A percentile compares a stretch with the other conserved stretches of the same genome.
These are phyloP conservation scores for Phasianus colchicus DNA, from an alignment of 2,113 vertebrate species.

Conservation along the genomic window DNA sequence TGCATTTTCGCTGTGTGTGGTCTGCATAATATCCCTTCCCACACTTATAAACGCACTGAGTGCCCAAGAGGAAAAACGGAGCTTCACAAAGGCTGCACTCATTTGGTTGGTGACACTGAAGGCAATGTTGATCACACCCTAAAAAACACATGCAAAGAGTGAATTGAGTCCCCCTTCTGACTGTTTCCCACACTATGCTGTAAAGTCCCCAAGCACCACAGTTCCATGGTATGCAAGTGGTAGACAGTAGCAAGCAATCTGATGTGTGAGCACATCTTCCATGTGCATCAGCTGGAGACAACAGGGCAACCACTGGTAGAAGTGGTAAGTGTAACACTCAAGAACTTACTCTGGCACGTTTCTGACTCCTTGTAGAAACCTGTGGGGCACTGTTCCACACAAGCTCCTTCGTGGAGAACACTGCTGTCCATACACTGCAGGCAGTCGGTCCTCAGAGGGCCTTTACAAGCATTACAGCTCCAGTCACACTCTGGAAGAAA, in stretches of 20 bases:
- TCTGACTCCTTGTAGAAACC: constrained; percentile 82
- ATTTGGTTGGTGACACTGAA: constrained; percentile 76
- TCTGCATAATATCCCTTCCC: constrained; percentile 78
- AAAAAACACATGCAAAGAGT: background rate
- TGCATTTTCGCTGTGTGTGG: constrained; percentile 66
- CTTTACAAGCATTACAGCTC: constrained; percentile 91
- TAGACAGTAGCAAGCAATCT: background rate
- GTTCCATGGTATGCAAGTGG: rapidly evolving
- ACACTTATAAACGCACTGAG: constrained; percentile 84
- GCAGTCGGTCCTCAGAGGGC: constrained; percentile 88
- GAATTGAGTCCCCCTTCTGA: background rate
- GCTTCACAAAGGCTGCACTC: constrained; percentile 82
- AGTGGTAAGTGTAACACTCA: rapidly evolving
- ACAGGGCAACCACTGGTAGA: rapidly evolving
- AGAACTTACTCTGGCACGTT: constrained; percentile 86
- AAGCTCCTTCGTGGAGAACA: constrained; percentile 85
- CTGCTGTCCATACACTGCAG: constrained; percentile 94
- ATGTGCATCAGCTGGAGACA: background rate
- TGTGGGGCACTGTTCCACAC: constrained; percentile 81
- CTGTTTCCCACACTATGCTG: background rate
- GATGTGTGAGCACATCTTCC: background rate
- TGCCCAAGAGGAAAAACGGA: constrained; percentile 76
- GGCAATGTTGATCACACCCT: constrained; percentile 89
- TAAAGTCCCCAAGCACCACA: background rate
- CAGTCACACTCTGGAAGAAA: constrained; percentile 90